These are phyloP conservation scores for Nemoura dubitans DNA, from an alignment of 2,888 invertebrate genomes.

Conservation along the genomic window DNA sequence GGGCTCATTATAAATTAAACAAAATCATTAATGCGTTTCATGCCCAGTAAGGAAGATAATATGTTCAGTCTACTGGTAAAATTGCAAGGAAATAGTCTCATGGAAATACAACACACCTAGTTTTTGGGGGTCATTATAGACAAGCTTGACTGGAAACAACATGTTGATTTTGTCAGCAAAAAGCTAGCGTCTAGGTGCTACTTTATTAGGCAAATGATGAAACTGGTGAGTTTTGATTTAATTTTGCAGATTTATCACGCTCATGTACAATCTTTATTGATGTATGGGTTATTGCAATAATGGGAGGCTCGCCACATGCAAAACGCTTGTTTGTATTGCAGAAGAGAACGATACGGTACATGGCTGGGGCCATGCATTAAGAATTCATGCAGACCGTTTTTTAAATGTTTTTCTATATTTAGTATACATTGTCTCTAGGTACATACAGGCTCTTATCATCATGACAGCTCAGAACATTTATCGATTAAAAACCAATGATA, in stretches of 20 bases:
- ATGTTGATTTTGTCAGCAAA: background rate
- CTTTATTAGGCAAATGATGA: background rate
- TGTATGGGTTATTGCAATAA: background rate
- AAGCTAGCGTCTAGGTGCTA: constrained; percentile 12
- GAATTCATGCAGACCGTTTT: background rate
- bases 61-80: too few relatives aligned
- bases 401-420: background rate
- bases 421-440: background rate
- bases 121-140: too few relatives aligned
- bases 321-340: background rate
- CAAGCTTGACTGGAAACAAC: background rate
- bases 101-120: too few relatives aligned
- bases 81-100: too few relatives aligned
- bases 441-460: background rate
- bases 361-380: background rate
- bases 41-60: too few relatives aligned
- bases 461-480: constrained; percentile 7
- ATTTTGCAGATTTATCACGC: background rate
- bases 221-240: constrained; percentile 7
- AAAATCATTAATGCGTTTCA: too few relatives aligned
- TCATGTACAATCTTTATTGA: background rate
- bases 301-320: background rate
- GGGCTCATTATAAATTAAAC: too few relatives aligned
- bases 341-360: background rate
- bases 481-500: constrained; percentile 7